Evolutionary conservation across 2,888 invertebrate genomes (phyloP), one percentile per base, ranked within the genome.

Genomic region (Melinaea menophilus): DNA sequence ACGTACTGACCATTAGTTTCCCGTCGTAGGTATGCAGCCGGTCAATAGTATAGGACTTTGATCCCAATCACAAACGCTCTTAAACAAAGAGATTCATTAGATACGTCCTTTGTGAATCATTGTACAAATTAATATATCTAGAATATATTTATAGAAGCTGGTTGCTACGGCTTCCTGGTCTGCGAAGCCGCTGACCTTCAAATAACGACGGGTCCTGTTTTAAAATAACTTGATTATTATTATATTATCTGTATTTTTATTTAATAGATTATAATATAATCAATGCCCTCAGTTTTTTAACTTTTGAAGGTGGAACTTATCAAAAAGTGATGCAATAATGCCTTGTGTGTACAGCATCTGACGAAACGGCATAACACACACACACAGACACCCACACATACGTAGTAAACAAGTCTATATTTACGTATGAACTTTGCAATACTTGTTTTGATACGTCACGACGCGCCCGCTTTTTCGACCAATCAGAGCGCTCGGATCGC

Each of bases 391-490:
- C 34, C 48, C 12, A 62, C 58, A 35, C 51, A 56, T 31, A 41
- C 64, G 64, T 72, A 68, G 70, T 75, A 76, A 79, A 79, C 77
- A 76, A 77, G 72, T 72, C 70, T 67, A 64, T 71, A 56, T 59
- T 58, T 56, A 45, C 58, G 58, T 63, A 56, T 51, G n/a, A 37
- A 55, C 5, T 45, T 59, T 47, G 56, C 56, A 41, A 58, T 13
- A 48, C 13, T 41, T 59, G 63, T 58, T 62, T 56, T 47, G 54
- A 2, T 46, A 51, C 63, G 60, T 67, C 60, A 65, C 67, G 86
- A 85, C 91, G 83, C 89, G 85, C 91, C 91, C 88, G 82, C 86
- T 77, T 13, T 66, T 62, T 79, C 75, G 68, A 48, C 91, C 89
- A 91, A 91, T 91, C 82, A 78, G 67, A 72, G 75, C 48, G 69